A percentile compares a stretch with the other conserved stretches of the same genome.
phyloP scores from a whole-genome alignment of 2,113 vertebrate species.

The Elachura formosa region DNA sequence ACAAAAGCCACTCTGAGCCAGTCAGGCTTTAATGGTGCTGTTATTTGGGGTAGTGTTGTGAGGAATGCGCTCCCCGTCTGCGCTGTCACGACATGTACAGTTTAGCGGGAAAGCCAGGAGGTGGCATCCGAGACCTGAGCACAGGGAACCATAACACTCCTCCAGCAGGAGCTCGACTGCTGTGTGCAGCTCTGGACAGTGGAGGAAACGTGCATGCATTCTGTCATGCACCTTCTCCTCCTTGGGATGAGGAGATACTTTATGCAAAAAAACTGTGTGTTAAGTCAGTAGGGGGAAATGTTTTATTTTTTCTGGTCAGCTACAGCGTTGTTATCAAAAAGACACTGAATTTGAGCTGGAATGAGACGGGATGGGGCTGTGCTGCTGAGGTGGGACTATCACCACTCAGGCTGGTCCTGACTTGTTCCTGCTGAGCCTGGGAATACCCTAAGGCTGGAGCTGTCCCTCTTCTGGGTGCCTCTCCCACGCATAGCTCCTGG shows the following conservation, averaged over 20 bases:
- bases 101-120: neutral
- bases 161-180: neutral
- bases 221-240: neutral
- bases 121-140: constrained; percentile 29
- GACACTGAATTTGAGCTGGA: neutral
- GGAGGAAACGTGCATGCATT: neutral
- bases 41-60: accelerated
- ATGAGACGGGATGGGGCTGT: accelerated
- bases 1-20: neutral
- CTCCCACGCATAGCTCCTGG: neutral
- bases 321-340: neutral
- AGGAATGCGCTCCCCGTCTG: accelerated
- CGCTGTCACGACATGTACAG: accelerated
- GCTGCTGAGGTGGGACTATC: neutral
- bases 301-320: neutral
- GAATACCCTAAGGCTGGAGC: neutral
- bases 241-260: too few relatives aligned
- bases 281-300: neutral
- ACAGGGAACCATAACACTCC: accelerated
- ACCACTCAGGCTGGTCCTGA: neutral
- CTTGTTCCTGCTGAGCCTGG: neutral
- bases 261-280: neutral
- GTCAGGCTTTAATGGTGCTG: accelerated
- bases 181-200: accelerated
- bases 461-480: neutral